A percentile compares a stretch with the other conserved stretches of the same genome.
Conservation (phyloP, 2,113 vertebrate genomes). For the Leptocoma aspasia region DNA sequence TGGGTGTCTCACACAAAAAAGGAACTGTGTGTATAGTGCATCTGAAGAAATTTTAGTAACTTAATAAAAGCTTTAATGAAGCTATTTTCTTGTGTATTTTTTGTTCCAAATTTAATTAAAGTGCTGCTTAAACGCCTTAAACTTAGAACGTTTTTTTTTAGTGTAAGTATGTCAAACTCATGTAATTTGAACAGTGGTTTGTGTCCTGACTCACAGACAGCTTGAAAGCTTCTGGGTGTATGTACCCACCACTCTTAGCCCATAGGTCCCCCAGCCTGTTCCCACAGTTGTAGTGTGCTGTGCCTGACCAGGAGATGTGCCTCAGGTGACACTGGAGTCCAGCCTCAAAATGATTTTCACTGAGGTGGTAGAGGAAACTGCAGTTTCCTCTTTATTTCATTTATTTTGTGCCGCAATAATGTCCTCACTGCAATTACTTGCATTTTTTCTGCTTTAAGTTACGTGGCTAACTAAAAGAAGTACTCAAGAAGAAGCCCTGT, state of each 20-base stretch:
- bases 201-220: neutral
- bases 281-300: neutral
- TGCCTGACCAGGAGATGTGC: neutral
- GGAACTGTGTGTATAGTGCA: neutral
- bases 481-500: neutral
- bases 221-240: neutral
- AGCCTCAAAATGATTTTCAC: neutral
- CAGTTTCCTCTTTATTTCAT: neutral
- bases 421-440: neutral
- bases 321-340: neutral
- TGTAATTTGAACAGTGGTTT: neutral
- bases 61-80: neutral
- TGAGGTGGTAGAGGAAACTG: neutral
- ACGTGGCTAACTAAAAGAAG: neutral
- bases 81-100: fast-evolving
- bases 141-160: neutral
- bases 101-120: neutral
- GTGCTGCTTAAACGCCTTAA: neutral
- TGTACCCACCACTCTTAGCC: neutral
- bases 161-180: neutral
- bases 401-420: neutral
- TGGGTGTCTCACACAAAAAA: neutral
- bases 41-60: neutral
- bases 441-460: neutral
- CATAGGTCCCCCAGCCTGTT: fast-evolving